These are phyloP conservation scores for Drosophila bunnanda DNA, from an alignment of 2,888 invertebrate species.

Conservation along the genomic window DNA sequence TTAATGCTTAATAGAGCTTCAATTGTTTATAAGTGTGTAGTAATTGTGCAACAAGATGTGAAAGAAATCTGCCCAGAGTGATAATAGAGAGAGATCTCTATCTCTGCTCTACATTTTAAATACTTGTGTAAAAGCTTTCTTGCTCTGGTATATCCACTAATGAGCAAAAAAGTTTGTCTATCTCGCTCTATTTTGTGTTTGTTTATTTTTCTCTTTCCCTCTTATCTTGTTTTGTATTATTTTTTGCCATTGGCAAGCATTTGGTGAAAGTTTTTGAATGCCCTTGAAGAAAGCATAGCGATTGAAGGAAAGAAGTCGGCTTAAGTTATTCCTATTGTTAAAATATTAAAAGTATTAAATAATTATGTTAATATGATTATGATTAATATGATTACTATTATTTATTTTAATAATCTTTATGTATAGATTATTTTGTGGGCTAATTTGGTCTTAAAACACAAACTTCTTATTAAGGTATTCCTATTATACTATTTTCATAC, in stretches of 20 bases:
- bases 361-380: no score
- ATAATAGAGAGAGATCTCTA: background rate
- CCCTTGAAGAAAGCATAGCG: background rate
- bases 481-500: no score
- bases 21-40: background rate
- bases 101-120: background rate
- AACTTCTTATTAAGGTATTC: no score
- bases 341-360: no score
- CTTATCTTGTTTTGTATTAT: background rate
- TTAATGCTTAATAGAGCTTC: background rate
- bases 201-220: background rate
- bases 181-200: conserved; percentile 13
- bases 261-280: conserved; percentile 14
- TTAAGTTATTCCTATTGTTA: background rate
- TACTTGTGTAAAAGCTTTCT: background rate
- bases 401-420: no score
- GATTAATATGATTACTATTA: no score
- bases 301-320: background rate
- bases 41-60: background rate
- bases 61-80: background rate
- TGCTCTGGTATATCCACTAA: background rate
- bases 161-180: conserved; percentile 1
- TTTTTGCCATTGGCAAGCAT: background rate
- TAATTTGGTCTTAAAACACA: no score
- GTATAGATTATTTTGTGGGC: no score